Conservation (phyloP, 2,888 invertebrate species). For the Nomada ferruginata region DNA sequence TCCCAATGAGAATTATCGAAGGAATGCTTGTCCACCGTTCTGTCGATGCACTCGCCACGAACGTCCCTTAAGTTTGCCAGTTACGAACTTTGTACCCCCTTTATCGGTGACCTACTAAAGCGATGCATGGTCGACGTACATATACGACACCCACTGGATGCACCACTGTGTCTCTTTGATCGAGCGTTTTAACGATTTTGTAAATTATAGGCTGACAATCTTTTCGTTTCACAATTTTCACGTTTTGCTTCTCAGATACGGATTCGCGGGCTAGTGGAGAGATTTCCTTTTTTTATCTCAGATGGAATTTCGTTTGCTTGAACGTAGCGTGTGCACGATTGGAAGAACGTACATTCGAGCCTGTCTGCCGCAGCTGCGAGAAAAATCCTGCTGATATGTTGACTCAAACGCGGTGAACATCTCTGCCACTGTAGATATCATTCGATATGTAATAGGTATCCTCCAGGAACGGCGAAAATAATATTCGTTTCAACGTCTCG, state of each 20-base stretch:
- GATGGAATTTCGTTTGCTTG: constrained; percentile 1
- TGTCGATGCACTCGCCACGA: constrained; percentile 35
- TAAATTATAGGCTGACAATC: background rate
- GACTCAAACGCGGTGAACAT: constrained; percentile 2
- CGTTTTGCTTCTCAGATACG: background rate
- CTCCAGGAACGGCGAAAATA: background rate
- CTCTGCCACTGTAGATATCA: constrained; percentile 1
- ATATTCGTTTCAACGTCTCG: background rate
- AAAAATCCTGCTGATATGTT: constrained; percentile 19
- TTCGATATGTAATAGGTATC: background rate
- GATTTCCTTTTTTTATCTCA: no score
- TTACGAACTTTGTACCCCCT: constrained; percentile 26
- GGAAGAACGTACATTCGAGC: background rate
- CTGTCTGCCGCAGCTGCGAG: constrained; percentile 12
- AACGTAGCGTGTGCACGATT: background rate
- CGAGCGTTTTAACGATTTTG: background rate
- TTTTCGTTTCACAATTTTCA: background rate
- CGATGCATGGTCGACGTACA: constrained; percentile 48
- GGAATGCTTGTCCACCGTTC: constrained; percentile 20
- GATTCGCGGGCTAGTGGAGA: no score
- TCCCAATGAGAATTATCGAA: background rate
- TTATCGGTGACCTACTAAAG: constrained; percentile 44
- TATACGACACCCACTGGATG: constrained; percentile 11
- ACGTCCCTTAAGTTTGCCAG: constrained; percentile 43
- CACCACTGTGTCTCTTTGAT: background rate